Base-by-base conservation (phyloP, 2,888 invertebrate species). In the Agriotes lineatus region DNA sequence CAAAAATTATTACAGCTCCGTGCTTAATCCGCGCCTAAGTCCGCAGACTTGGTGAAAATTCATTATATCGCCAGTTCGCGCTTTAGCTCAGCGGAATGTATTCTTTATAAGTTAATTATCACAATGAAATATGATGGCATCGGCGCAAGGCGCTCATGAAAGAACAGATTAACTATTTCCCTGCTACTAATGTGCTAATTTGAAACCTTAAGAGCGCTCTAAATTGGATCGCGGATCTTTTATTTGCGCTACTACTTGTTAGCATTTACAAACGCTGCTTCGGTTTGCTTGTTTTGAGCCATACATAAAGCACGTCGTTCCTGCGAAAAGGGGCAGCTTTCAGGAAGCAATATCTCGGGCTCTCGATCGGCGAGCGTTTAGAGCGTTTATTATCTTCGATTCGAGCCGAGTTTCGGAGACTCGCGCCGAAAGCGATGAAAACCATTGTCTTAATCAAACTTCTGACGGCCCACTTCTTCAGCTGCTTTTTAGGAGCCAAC, bases 371-470 rank as follows among this genome's bases (percentile, higher is more conserved):
- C 19, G 35, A 52, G 35, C 52, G 59, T 60, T 59, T 44, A 45
- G 25, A 48, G 37, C 66, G 60, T 67, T 67, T 67, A 67, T 67
- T 67, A 61, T 67, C 67, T 61, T 61, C 67, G 61, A 61, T 60
- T 67, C 39, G 22, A 44, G n/a, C 19, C 52, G 54, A 52, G 61
- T 57, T 61, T 48, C 54, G 14, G 50, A 50, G 42, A 54, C 45
- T 33, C 54, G 44, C 52, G 67, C 71, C 63, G 71, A 65, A 69
- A 73, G 70, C 71, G 75, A 76, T 74, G 75, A 75, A 74, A 76
- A 74, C 74, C 76, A 77, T 76, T 77, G 75, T 77, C 75, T 77
- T 75, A 76, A 76, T 76, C 77, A 76, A 77, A 77, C 74, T 76
- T 76, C 75, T 73, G 75, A 76, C 74, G 74, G 72, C 72, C 65